Conservation (phyloP, 2,797 vertebrate genomes). For the Acomys russatus region DNA sequence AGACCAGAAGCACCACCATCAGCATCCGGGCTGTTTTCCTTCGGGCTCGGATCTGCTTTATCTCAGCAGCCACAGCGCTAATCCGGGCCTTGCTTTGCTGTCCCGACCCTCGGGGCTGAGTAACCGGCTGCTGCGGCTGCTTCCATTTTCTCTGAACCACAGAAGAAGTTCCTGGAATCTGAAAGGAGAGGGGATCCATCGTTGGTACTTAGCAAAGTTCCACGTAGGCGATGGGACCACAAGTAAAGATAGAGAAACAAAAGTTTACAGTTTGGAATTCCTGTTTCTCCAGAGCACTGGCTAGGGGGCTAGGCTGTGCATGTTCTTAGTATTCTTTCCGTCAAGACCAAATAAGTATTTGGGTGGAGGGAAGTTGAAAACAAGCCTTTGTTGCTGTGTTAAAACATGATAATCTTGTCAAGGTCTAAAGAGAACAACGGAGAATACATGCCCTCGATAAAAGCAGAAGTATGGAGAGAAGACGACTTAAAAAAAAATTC, state of each 20-base stretch:
- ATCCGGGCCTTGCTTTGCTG: slow-evolving; percentile 92
- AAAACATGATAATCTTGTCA: neutral
- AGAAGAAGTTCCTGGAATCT: slow-evolving; percentile 98
- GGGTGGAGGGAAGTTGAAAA: neutral
- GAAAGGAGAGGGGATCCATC: slow-evolving; percentile 65
- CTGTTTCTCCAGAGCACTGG: neutral
- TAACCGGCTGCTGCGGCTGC: slow-evolving; percentile 91
- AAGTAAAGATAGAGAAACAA: neutral
- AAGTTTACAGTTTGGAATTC: neutral
- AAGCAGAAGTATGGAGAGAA: neutral
- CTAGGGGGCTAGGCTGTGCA: neutral
- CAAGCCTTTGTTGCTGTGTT: neutral
- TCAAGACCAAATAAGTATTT: neutral
- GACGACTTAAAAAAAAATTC: neutral
- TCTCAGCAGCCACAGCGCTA: slow-evolving; percentile 94
- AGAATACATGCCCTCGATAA: neutral
- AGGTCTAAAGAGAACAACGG: neutral
- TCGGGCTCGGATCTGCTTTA: slow-evolving; percentile 96
- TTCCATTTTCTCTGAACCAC: slow-evolving; percentile 96
- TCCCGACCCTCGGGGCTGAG: slow-evolving; percentile 87
- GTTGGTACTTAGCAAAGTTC: slow-evolving; percentile 55
- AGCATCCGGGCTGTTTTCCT: slow-evolving; percentile 98
- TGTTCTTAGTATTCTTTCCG: neutral
- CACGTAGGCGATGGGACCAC: slow-evolving; percentile 33
- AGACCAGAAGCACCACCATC: slow-evolving; percentile 97